Conservation (phyloP, 2,888 invertebrate genomes). For the Molorchus minor region DNA sequence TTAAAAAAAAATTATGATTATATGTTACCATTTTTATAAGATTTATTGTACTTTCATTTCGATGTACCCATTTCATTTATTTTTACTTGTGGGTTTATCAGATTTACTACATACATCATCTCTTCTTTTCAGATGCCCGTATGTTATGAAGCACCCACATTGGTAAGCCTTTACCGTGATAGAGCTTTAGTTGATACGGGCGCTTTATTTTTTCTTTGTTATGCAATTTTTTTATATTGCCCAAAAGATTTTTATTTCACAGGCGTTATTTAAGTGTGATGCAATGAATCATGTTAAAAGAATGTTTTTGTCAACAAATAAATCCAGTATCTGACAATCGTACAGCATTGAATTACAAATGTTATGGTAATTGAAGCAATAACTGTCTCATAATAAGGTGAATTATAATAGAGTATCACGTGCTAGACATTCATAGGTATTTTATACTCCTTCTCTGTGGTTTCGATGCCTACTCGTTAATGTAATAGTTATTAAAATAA, state of each 20-base stretch:
- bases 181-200: too few relatives aligned
- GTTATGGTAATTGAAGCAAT: conserved; percentile 12
- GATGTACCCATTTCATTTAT: too few relatives aligned
- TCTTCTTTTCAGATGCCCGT: neutral
- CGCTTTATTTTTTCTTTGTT: too few relatives aligned
- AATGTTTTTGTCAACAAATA: conserved; percentile 11
- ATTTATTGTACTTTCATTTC: too few relatives aligned
- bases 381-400: conserved; percentile 13
- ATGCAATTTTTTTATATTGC: neutral
- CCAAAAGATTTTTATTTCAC: neutral
- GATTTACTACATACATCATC: too few relatives aligned
- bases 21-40: too few relatives aligned
- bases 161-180: neutral
- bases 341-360: conserved; percentile 16
- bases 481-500: neutral
- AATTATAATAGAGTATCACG: conserved; percentile 11
- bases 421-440: conserved; percentile 7
- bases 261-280: neutral
- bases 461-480: neutral
- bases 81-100: too few relatives aligned
- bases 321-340: neutral
- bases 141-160: neutral
- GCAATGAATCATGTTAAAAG: neutral
- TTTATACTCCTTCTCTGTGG: neutral
- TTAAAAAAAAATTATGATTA: too few relatives aligned